Percentiles rank a stretch among this genome's conserved stretches.
phyloP scores from a whole-genome alignment of 2,888 invertebrate species.

The Tortricodes alternella region DNA sequence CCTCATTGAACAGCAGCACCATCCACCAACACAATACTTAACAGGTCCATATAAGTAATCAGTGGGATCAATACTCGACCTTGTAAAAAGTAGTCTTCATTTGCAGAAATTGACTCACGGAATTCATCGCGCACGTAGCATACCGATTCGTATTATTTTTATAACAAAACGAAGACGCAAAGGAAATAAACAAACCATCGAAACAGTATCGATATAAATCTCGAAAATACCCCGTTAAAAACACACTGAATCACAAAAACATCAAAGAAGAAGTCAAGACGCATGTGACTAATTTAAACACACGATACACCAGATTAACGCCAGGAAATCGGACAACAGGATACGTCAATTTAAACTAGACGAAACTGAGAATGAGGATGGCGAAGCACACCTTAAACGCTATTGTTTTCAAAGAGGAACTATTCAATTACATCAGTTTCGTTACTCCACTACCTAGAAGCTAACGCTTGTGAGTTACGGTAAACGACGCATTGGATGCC shows the following conservation, averaged over 20 bases:
- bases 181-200: slow-evolving; percentile 26
- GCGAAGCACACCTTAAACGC: slow-evolving; percentile 49
- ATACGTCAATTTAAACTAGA: slow-evolving; percentile 77
- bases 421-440: slow-evolving; percentile 39
- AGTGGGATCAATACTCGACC: neutral
- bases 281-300: slow-evolving; percentile 66
- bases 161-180: slow-evolving; percentile 19
- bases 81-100: neutral
- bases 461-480: slow-evolving; percentile 31
- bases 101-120: slow-evolving; percentile 49
- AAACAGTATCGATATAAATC: slow-evolving; percentile 40
- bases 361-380: slow-evolving; percentile 61
- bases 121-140: neutral
- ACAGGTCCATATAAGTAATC: too few species aligned
- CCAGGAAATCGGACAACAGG: slow-evolving; percentile 76
- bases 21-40: too few species aligned
- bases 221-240: slow-evolving; percentile 47
- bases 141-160: slow-evolving; percentile 12
- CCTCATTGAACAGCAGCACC: too few species aligned
- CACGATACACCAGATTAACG: slow-evolving; percentile 66
- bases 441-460: slow-evolving; percentile 42
- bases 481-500: slow-evolving; percentile 41
- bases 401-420: slow-evolving; percentile 48
- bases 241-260: slow-evolving; percentile 52
- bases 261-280: slow-evolving; percentile 58